Conservation (phyloP, 2,113 vertebrate species). For the Platysteira castanea region DNA sequence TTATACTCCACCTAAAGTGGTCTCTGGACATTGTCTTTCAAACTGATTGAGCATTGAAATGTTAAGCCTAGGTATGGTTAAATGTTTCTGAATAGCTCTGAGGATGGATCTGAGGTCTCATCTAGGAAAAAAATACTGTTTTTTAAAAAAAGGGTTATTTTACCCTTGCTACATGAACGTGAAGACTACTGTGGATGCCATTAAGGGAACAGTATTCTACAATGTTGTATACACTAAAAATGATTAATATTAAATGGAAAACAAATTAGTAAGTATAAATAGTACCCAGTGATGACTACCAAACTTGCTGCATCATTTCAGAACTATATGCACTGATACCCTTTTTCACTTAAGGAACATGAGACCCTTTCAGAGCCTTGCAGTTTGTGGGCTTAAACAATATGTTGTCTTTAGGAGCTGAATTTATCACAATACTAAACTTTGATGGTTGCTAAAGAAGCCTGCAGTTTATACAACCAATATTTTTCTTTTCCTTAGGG, state of each 20-base stretch:
- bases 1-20: neutral
- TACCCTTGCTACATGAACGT: neutral
- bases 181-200: neutral
- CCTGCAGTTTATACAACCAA: neutral
- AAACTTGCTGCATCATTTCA: neutral
- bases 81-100: neutral
- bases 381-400: neutral
- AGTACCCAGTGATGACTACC: neutral
- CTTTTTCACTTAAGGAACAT: neutral
- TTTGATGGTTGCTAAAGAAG: neutral
- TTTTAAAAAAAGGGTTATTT: neutral
- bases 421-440: neutral
- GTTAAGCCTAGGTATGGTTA: neutral
- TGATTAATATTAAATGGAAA: neutral
- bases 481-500: neutral
- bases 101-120: neutral
- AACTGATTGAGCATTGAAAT: neutral
- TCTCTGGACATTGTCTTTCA: neutral
- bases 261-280: neutral
- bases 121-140: neutral
- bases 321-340: neutral
- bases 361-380: neutral
- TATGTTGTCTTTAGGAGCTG: neutral
- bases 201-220: neutral
- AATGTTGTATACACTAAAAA: neutral